Conservation (phyloP, 1,140 invertebrate genomes). For the Formica exsecta region DNA sequence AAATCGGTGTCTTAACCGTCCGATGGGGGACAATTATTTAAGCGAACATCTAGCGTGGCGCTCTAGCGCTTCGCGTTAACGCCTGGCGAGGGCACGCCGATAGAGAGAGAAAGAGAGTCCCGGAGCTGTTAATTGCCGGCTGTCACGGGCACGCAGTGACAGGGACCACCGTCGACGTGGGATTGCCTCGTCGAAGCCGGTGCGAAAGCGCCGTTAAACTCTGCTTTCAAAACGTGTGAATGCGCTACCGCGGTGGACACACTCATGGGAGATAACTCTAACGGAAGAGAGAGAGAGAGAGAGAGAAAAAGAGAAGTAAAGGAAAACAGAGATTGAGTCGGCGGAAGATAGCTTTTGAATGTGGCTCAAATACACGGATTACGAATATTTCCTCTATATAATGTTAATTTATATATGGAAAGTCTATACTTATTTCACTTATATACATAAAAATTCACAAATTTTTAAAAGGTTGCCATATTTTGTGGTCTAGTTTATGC, state of each 20-base stretch:
- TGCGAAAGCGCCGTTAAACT: constrained; percentile 68
- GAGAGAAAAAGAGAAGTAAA: background rate
- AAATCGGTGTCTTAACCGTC: constrained; percentile 84
- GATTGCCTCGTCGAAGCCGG: constrained; percentile 78
- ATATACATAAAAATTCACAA: background rate
- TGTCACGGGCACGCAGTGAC: constrained; percentile 85
- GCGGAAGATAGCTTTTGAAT: background rate
- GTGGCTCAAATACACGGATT: background rate
- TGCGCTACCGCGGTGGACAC: constrained; percentile 38
- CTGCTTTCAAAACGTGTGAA: constrained; percentile 69
- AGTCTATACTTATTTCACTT: background rate
- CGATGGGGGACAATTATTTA: constrained; percentile 85
- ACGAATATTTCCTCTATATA: background rate
- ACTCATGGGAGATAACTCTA: constrained; percentile 35
- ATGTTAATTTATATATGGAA: background rate
- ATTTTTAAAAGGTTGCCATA: background rate
- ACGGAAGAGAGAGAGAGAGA: background rate
- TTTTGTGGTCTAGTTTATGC: background rate
- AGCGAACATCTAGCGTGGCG: constrained; percentile 76
- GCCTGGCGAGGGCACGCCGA: constrained; percentile 36
- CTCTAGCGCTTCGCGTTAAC: constrained; percentile 70
- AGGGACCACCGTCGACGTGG: constrained; percentile 77
- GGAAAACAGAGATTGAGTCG: background rate
- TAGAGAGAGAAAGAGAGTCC: constrained; percentile 75
- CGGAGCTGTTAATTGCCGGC: constrained; percentile 85